Base-by-base conservation (phyloP, 2,113 vertebrate species). In the Chloebia gouldiae region DNA sequence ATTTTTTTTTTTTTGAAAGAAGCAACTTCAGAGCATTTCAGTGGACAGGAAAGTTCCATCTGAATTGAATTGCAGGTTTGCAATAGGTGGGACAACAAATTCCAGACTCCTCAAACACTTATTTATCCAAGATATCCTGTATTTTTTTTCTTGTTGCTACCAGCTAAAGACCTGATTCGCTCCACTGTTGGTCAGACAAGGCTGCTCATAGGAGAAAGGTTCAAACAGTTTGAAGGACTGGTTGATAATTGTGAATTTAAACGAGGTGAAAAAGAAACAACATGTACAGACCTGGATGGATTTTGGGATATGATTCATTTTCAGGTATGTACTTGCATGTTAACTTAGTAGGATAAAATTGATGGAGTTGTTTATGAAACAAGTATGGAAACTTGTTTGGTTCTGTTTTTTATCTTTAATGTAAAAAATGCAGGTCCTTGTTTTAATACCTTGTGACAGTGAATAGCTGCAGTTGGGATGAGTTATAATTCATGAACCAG, bases 291-390 rank as follows among this genome's bases (percentile, higher is more conserved):
- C 93, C 96, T 99, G 76, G 98, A 99, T 95, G 99, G 99, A n/a
- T 99, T 99, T 97, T 99, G 99, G 99, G 99, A 99, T 93, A 99
- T 99, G 99, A 94, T 99, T 79, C 98, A 97, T 93, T 98, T 98
- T 95, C 98, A 98, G 97, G 98, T 98, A 96, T 10, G 96, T 91
- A 25, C 13, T 85, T 75, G 27, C 10, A 11, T 27, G 24, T 49
- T 64, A 59, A 56, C 7, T 17, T 35, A 6, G 24, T 50, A 22
- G 30, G 44, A 39, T 66, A 64, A 86, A 73, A 30, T 7, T 24
- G 14, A 16, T 70, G 18, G 39, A 10, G 11, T 47, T 92, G 13
- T 56, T 90, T 44, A 70, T 1, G 1, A 81, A 16, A 10, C 24
- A 3, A 51, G 16, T 23, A 20, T 50, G 65, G 8, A 54, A 95